phyloP scores from a whole-genome alignment of 2,888 invertebrate genomes.

The Hydroisotoma schaefferi region DNA sequence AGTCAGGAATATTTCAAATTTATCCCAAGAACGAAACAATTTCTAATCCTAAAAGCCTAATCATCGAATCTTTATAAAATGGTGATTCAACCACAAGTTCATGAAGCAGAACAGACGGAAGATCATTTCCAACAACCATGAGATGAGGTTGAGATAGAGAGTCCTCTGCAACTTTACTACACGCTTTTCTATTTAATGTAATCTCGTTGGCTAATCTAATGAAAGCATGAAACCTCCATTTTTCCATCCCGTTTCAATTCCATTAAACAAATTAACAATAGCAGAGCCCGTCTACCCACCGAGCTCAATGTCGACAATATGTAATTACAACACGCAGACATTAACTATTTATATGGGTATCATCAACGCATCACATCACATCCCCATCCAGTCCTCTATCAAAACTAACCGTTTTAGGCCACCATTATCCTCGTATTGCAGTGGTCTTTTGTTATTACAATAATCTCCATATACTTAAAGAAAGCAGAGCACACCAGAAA shows the following conservation, averaged over 20 bases:
- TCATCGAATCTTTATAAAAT: background rate
- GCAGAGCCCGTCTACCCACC: background rate
- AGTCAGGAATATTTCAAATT: too few species aligned
- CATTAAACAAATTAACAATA: conserved; percentile 18
- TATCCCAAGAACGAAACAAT: background rate
- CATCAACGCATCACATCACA: too few species aligned
- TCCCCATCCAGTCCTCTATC: too few species aligned
- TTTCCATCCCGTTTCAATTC: conserved; percentile 12
- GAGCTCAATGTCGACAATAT: conserved; percentile 9
- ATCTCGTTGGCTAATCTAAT: conserved; percentile 19
- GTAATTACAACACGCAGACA: conserved; percentile 10
- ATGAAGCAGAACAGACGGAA: background rate
- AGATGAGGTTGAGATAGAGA: background rate
- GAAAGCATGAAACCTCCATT: conserved; percentile 21
- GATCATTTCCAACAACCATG: too few species aligned
- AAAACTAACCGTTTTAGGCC: too few species aligned
- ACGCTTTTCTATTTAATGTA: background rate
- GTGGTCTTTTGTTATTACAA: background rate
- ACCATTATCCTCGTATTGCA: background rate
- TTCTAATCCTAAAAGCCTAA: background rate
- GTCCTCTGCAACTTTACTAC: conserved; percentile 1
- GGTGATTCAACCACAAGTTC: background rate
- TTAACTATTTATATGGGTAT: background rate
- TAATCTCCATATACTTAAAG: too few species aligned
- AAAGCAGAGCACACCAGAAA: background rate